phyloP scores from a whole-genome alignment of 2,113 vertebrate genomes.

The Pluvialis apricaria region DNA sequence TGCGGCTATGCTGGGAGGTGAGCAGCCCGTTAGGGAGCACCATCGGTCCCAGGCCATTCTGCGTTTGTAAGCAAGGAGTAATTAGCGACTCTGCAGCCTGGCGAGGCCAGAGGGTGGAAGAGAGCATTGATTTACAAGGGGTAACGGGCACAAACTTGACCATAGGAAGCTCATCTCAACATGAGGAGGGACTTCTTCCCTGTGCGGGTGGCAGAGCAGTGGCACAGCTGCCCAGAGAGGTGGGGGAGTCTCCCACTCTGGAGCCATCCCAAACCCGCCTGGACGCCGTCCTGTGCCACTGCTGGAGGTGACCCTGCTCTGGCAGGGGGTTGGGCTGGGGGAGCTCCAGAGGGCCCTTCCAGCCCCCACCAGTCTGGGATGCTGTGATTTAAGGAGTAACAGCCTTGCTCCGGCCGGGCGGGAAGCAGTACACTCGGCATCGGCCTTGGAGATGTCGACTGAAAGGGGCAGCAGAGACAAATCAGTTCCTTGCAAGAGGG shows the following conservation, averaged over 20 bases:
- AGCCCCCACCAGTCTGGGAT: too few relatives aligned
- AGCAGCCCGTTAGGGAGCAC: neutral
- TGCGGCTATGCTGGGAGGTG: accelerated
- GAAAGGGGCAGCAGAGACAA: neutral
- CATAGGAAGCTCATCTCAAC: too few relatives aligned
- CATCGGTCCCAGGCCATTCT: neutral
- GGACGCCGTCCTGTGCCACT: too few relatives aligned
- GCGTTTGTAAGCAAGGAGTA: neutral
- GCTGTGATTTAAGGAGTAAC: neutral
- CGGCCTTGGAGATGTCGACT: neutral
- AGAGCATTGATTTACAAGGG: neutral
- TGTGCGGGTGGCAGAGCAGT: too few relatives aligned
- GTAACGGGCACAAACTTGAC: too few relatives aligned
- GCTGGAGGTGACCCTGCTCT: too few relatives aligned
- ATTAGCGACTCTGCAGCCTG: neutral
- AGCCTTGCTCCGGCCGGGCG: accelerated
- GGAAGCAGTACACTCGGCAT: neutral
- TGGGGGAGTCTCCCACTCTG: too few relatives aligned
- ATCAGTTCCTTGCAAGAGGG: neutral
- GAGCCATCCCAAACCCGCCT: too few relatives aligned
- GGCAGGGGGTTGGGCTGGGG: too few relatives aligned
- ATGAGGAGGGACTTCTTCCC: too few relatives aligned
- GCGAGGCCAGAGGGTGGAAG: accelerated
- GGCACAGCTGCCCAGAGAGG: too few relatives aligned
- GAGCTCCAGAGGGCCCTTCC: too few relatives aligned